Conservation (phyloP, 1,140 invertebrate species). For the Zaprionus taronus region DNA sequence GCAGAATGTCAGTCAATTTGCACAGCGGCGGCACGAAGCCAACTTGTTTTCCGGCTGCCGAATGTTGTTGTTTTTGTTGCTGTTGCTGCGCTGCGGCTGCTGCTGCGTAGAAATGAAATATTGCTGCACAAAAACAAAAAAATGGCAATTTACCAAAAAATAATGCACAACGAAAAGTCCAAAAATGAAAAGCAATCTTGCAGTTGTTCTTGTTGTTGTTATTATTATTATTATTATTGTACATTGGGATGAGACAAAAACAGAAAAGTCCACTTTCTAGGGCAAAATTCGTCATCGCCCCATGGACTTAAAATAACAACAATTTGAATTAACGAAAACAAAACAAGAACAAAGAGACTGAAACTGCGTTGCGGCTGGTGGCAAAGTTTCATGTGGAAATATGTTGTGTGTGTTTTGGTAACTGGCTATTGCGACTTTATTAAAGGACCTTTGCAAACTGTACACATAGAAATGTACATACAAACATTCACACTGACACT, state of each 20-base stretch:
- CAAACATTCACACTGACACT: not conserved
- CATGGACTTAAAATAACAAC: constrained; percentile 38
- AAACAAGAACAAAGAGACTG: constrained; percentile 41
- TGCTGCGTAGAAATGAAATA: constrained; percentile 66
- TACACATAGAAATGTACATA: not conserved
- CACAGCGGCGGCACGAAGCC: constrained; percentile 33
- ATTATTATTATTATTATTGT: constrained; percentile 29
- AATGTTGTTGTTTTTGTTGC: constrained; percentile 31
- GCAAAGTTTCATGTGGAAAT: constrained; percentile 26
- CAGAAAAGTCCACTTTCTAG: constrained; percentile 49
- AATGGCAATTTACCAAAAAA: constrained; percentile 78
- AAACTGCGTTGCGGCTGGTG: constrained; percentile 38
- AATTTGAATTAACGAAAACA: constrained; percentile 26
- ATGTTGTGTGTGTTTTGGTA: not conserved
- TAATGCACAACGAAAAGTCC: constrained; percentile 51
- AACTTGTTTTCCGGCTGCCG: constrained; percentile 50
- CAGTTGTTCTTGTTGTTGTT: constrained; percentile 14
- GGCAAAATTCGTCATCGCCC: constrained; percentile 38
- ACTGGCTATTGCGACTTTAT: constrained; percentile 53
- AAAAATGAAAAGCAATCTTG: constrained; percentile 47
- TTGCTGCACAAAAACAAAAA: constrained; percentile 54
- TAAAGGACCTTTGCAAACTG: constrained; percentile 42
- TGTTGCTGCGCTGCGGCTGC: constrained; percentile 16
- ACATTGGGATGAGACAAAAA: constrained; percentile 32
- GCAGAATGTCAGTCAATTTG: constrained; percentile 38